Base-by-base conservation (phyloP, 2,797 vertebrate species). In the Ispidina lecontei region DNA sequence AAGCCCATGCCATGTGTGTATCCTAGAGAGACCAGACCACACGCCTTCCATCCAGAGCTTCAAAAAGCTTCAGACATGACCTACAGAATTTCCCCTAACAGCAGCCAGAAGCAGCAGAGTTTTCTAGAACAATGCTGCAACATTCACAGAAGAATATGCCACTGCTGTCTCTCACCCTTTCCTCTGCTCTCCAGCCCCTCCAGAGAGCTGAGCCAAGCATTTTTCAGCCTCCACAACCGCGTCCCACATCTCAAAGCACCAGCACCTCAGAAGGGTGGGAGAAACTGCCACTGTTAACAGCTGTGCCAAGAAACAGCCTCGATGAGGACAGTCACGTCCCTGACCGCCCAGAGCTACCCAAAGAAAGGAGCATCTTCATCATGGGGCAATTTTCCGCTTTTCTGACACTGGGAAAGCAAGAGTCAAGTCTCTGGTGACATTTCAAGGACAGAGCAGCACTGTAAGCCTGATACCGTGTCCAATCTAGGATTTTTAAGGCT, bases 381-480 rank as follows among this genome's bases (percentile, higher is more conserved):
- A 1, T 1, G 17, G 51, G 70, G 39, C 10, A 0, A 65, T 59
- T 18, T 60, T 47, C 56, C 56, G 51, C 59, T 83, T 52, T 58
- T 21, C 29, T 60, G 14, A 28, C 43, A 2, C 64, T 13, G 33
- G 18, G 23, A 70, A 64, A 33, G 77, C 46, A 23, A n/a, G 2
- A 8, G 43, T 51, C 26, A 2, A 12, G 5, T 28, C 35, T 0
- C 69, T 5, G 44, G 59, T 2, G 13, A 84, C 35, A 2, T 39
- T 46, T 74, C 86, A 94, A 94, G 90, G 90, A 80, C 86, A 75
- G 55, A 94, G 91, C 69, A 52, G 71, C 5, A 2, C 72, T 75
- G 51, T 21, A 33, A 87, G 62, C 65, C 54, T 43, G 55, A 43
- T 21, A 82, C 21, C 16, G 5, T 58, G 72, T 46, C 90, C 88